Percentiles rank a stretch among this genome's conserved stretches.
Evolutionary conservation across 2,113 vertebrate species (phyloP).

Genomic region (Dipodomys spectabilis): DNA sequence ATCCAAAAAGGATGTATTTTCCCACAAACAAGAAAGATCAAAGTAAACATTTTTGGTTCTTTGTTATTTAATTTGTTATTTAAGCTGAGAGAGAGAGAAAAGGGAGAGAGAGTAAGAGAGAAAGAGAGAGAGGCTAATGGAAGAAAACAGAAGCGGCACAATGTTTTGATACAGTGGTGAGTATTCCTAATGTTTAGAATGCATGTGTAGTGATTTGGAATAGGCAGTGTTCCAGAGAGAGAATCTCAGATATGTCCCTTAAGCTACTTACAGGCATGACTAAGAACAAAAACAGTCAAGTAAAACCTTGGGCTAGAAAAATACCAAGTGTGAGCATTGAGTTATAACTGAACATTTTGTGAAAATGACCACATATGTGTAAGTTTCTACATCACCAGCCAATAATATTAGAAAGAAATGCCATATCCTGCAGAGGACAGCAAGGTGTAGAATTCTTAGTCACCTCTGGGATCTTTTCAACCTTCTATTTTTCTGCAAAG

Average conservation of each 20-base stretch:
- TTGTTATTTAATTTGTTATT: not conserved
- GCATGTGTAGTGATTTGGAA: conserved; percentile 9
- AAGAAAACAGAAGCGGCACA: conserved; percentile 56
- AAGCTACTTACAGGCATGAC: conserved; percentile 45
- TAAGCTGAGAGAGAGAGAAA: conserved; percentile 7
- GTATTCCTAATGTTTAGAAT: conserved; percentile 12
- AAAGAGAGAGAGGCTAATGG: conserved; percentile 6
- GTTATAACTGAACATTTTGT: conserved; percentile 36
- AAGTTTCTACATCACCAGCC: not conserved
- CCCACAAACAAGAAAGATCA: conserved; percentile 33
- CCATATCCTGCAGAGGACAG: not conserved
- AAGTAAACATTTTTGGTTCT: conserved; percentile 30
- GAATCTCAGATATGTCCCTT: conserved; percentile 58
- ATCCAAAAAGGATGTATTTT: conserved; percentile 36
- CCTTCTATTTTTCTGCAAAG: not conserved
- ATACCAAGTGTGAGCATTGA: conserved; percentile 9
- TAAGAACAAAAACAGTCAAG: conserved; percentile 63
- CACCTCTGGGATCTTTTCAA: not conserved
- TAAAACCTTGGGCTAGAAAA: conserved; percentile 39
- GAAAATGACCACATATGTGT: not conserved
- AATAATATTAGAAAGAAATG: conserved; percentile 11
- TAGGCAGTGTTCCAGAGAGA: conserved; percentile 65
- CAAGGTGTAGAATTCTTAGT: not conserved
- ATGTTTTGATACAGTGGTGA: not conserved
- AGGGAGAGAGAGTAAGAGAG: not conserved